Evolutionary conservation across 2,888 invertebrate species (phyloP), one percentile per base, ranked within the genome.

Genomic region (Eurytoma adleriae): DNA sequence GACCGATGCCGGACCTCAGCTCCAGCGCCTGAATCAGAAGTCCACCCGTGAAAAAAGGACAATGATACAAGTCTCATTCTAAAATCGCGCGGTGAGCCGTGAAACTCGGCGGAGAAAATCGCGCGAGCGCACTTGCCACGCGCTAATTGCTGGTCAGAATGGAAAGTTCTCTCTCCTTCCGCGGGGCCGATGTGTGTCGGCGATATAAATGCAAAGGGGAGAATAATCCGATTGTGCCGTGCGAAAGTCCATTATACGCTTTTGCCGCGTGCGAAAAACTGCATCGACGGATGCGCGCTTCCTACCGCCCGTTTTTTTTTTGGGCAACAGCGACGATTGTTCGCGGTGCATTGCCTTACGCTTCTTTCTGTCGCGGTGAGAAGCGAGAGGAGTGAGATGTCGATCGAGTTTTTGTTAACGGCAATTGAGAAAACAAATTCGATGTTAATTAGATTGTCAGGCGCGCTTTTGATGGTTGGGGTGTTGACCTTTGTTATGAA

Each of bases 131-230:
- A 20, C 85, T 82, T 83, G 85, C 84, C 85, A 85, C 84, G 87
- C 86, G 87, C 87, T 87, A 87, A 88, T 89, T 89, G 85, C 84
- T 80, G 83, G 85, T 80, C 86, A 82, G 84, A 85, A 85, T 86
- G 85, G 86, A 87, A 87, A 86, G 86, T 87, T 85, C 84, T 52
- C 80, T 82, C 24, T 61, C 14, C 14, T 66, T 67, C 75, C 64
- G 64, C 50, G 69, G 75, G 59, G 71, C 67, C 74, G 67, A 82
- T 82, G 76, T 82, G 40, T 82, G 82, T 77, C 82, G 82, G 67
- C 71, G 74, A 82, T 75, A 74, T 78, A 71, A 59, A 82, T 78
- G 73, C 75, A 72, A 61, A 66, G 40, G 27, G 13, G 4, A 59
- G n/a, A 20, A 24, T 52, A 13, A 3, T 52, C 48, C 30, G 72